Percentiles rank a stretch among this genome's conserved stretches.
Conservation (phyloP, 2,888 invertebrate genomes). For the Clivina fossor region DNA sequence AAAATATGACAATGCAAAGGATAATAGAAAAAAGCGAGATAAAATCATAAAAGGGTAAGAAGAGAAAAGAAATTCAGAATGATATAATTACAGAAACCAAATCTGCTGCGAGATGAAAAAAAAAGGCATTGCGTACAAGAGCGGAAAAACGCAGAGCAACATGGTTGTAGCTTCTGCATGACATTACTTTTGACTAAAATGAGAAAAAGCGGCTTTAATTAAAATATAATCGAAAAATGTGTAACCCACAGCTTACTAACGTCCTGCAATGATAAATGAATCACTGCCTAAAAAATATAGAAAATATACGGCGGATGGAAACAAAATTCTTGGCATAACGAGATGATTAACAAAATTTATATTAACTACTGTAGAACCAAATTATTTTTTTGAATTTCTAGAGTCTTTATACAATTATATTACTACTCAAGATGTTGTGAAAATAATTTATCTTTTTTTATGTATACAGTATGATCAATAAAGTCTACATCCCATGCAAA, state of each 20-base stretch:
- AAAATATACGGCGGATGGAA: too few relatives aligned
- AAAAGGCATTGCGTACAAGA: not conserved
- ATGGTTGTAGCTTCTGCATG: slow-evolving; percentile 1
- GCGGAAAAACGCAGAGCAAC: slow-evolving; percentile 1
- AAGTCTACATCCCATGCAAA: too few relatives aligned
- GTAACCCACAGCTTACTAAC: slow-evolving; percentile 2
- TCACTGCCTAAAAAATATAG: not conserved
- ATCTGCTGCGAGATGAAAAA: not conserved
- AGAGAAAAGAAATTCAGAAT: not conserved
- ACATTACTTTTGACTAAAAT: not conserved
- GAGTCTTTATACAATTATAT: too few relatives aligned
- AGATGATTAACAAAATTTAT: too few relatives aligned
- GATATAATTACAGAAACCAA: not conserved
- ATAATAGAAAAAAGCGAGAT: not conserved
- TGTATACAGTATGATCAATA: too few relatives aligned
- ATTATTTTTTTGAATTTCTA: too few relatives aligned
- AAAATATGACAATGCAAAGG: too few relatives aligned
- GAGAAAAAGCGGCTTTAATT: slow-evolving; percentile 7
- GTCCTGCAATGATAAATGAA: slow-evolving; percentile 13
- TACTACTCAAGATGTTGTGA: too few relatives aligned
- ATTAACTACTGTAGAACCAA: too few relatives aligned
- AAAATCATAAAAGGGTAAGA: not conserved
- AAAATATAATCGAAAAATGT: slow-evolving; percentile 16
- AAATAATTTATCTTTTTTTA: too few relatives aligned
- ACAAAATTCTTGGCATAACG: too few relatives aligned